Base-by-base conservation (phyloP, 2,888 invertebrate species). In the Villa cingulata region DNA sequence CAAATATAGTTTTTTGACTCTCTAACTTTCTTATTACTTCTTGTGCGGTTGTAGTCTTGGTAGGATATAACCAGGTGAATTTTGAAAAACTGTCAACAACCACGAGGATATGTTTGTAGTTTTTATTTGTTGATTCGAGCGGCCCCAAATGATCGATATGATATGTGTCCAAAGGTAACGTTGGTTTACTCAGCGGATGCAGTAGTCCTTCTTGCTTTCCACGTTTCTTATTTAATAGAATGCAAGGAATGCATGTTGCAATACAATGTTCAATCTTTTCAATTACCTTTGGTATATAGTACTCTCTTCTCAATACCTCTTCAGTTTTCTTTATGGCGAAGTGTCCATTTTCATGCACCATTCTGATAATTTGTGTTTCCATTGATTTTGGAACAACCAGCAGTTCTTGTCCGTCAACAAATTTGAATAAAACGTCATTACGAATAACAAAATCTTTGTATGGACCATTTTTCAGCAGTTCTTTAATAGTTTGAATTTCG, bases 111-210 rank as follows among this genome's bases (percentile, higher is more conserved):
- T 46, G 38, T 16, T 54, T 53, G 43, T 66, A 65, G 27, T 57
- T 55, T 0, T 44, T 50, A 17, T 47, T 55, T 36, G 57, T 62
- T 15, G 48, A 56, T 12, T 57, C 56, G 46, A 68, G 66, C 3
- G 66, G 66, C 17, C 51, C 52, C 29, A 41, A 49, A 27, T 53
- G 46, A 29, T 53, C 51, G 5, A 48, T 43, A 19, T 55, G 52
- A 20, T 50, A 15, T 3, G 43, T 43, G 6, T 46, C 41, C 16
- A 61, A 59, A n/a, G 58, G 59, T 20, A 53, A 18, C 3, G 55
- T 51, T 6, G 23, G 23, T 15, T 41, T 36, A 2, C 15, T 15
- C 4, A 20, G 20, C 14, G 41, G 15, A 23, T 41, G 41, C 9
- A 41, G n/a, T 14, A 10, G 23, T 20, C 27, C 41, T 14, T 27